Conservation (phyloP, 64 coral and sea anemone genomes). For the Montipora efflorescens region DNA sequence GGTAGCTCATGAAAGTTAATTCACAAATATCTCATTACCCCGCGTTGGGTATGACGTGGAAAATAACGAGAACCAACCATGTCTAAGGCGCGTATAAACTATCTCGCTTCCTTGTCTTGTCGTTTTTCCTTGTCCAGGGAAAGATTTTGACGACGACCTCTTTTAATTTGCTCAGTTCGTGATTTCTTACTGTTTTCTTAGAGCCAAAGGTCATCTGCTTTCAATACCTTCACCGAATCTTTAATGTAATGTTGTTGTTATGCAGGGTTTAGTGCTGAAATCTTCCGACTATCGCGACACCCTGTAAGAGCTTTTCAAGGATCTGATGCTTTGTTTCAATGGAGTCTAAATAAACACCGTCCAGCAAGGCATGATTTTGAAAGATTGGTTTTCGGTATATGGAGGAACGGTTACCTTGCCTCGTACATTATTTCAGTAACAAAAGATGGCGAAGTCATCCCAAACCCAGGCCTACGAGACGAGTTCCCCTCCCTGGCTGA, state of each 20-base stretch:
- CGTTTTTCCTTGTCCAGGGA: too few species aligned
- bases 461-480: background rate
- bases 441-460: background rate
- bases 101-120: too few species aligned
- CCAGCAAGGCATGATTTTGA: background rate
- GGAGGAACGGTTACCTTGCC: background rate
- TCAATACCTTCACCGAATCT: background rate
- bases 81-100: too few species aligned
- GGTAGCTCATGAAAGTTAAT: too few species aligned
- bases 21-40: too few species aligned
- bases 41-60: too few species aligned
- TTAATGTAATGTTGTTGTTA: background rate
- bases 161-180: too few species aligned
- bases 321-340: background rate
- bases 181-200: too few species aligned
- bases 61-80: too few species aligned
- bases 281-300: background rate
- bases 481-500: background rate
- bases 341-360: background rate
- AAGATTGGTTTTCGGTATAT: slow-evolving; percentile 1
- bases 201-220: too few species aligned
- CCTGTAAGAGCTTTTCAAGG: slow-evolving; percentile 6
- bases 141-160: too few species aligned
- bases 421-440: background rate
- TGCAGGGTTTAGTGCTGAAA: background rate